phyloP scores from a whole-genome alignment of 2,888 invertebrate genomes.

The Liodrosophila aerea region DNA sequence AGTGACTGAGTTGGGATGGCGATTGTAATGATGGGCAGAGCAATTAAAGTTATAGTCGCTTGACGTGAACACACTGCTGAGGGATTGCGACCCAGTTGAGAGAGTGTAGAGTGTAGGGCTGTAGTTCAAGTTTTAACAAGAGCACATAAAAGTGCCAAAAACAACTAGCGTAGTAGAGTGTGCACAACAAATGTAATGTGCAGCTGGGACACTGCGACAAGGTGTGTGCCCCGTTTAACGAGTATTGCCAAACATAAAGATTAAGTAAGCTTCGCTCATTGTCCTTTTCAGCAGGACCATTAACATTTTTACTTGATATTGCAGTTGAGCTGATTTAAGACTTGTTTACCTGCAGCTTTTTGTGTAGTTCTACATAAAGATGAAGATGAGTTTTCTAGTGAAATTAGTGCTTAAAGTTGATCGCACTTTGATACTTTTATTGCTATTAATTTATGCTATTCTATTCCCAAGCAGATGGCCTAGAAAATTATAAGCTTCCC shows the following conservation, averaged over 20 bases:
- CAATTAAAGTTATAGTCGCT: slow-evolving; percentile 67
- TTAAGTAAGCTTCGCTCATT: slow-evolving; percentile 56
- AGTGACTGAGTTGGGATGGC: too few species aligned
- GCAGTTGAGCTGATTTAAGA: slow-evolving; percentile 43
- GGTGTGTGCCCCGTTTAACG: slow-evolving; percentile 42
- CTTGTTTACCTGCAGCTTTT: not conserved
- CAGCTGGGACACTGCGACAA: slow-evolving; percentile 44
- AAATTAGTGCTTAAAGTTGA: too few species aligned
- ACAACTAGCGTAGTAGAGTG: slow-evolving; percentile 31
- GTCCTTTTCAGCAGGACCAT: slow-evolving; percentile 38
- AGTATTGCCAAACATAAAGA: slow-evolving; percentile 54
- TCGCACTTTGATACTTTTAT: too few species aligned
- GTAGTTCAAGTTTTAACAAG: slow-evolving; percentile 52
- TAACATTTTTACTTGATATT: slow-evolving; percentile 41
- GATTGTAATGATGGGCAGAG: slow-evolving; percentile 75
- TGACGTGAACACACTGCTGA: slow-evolving; percentile 16
- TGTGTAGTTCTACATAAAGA: slow-evolving; percentile 2
- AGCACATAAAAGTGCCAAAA: slow-evolving; percentile 62
- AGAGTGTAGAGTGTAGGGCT: slow-evolving; percentile 23
- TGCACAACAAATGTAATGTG: slow-evolving; percentile 22
- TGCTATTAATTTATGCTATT: too few species aligned
- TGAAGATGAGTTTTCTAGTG: not conserved
- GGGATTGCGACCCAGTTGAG: slow-evolving; percentile 24
- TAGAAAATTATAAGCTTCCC: slow-evolving; percentile 22
- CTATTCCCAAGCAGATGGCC: too few species aligned